Evolutionary conservation across 2,113 vertebrate species (phyloP), one percentile per base, ranked within the genome.

Genomic region (Herpetotheres cachinnans): DNA sequence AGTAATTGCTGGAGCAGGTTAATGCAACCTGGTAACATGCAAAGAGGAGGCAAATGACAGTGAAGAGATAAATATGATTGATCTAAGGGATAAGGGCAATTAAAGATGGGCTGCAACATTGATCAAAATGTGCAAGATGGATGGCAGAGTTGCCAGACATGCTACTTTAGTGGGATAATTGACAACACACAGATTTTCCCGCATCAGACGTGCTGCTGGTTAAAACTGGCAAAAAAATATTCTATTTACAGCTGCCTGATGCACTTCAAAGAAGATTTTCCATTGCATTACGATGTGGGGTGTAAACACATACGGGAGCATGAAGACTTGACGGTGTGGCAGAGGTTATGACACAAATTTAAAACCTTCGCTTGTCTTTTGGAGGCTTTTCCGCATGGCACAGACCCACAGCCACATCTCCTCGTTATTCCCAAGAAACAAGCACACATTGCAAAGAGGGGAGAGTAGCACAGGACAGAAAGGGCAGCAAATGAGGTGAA

Each of bases 81-180:
- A 95, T 77, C 55, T 78, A 44, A 84, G 67, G 80, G 80, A 93
- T 86, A 77, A 80, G 54, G 58, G 86, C 84, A 93, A 95, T 96
- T 93, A 96, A 94, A 94, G 89, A 86, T 66, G 74, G 82, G 82
- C 84, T 83, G 79, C 89, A 89, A 77, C 76, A 44, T 7, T 62
- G 94, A 86, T 77, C 91, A 93, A 82, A 90, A 61, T 0, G 3
- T 4, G 19, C 34, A 52, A 62, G 86, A 93, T 27, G 63, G 91
- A 92, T 73, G 76, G 79, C 30, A n/a, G 95, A 7, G 25, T 29
- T 58, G 49, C 71, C 67, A 82, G 88, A 82, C 34, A 8, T 0
- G 7, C 27, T 46, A 1, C 17, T 90, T 86, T 32, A 58, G n/a
- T 46, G 54, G n/a, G 58, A 30, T 80, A 79, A 88, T 18, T 55